Conservation (phyloP, 23 tunicate genomes). For the Diplosoma virens region DNA sequence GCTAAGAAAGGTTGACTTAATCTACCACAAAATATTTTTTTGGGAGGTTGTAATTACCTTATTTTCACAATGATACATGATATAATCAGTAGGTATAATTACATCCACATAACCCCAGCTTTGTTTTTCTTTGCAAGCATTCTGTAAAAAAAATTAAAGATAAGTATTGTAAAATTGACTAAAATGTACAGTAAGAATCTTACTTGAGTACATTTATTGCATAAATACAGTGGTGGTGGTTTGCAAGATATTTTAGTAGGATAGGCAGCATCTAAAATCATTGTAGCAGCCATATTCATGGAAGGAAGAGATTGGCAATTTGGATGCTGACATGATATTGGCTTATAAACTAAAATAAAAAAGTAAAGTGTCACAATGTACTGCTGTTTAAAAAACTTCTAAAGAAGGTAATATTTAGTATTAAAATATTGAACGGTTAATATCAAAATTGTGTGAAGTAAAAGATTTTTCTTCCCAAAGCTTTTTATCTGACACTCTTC, state of each 20-base stretch:
- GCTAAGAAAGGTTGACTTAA: no score
- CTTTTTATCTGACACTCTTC: no score
- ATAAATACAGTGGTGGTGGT: slow-evolving; percentile 69
- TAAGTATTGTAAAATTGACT: neutral
- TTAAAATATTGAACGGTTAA: no score
- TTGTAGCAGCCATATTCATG: slow-evolving; percentile 39
- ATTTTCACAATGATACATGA: slow-evolving; percentile 51
- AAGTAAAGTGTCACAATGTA: no score
- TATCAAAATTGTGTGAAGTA: no score
- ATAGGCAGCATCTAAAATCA: slow-evolving; percentile 54
- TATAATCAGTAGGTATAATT: slow-evolving; percentile 22
- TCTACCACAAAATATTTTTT: neutral
- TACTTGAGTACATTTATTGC: slow-evolving; percentile 70
- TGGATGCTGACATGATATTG: slow-evolving; percentile 36
- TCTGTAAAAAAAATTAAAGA: neutral
- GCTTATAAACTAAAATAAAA: neutral
- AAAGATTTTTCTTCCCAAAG: no score
- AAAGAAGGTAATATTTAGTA: no score
- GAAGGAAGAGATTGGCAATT: slow-evolving; percentile 42
- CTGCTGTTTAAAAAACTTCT: no score
- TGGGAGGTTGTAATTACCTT: slow-evolving; percentile 12
- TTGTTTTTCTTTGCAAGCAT: neutral
- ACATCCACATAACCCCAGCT: slow-evolving; percentile 20
- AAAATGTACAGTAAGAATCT: neutral
- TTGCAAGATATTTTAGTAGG: slow-evolving; percentile 43